Conservation (phyloP, 2,888 invertebrate species). For the Crepidodera aurea region DNA sequence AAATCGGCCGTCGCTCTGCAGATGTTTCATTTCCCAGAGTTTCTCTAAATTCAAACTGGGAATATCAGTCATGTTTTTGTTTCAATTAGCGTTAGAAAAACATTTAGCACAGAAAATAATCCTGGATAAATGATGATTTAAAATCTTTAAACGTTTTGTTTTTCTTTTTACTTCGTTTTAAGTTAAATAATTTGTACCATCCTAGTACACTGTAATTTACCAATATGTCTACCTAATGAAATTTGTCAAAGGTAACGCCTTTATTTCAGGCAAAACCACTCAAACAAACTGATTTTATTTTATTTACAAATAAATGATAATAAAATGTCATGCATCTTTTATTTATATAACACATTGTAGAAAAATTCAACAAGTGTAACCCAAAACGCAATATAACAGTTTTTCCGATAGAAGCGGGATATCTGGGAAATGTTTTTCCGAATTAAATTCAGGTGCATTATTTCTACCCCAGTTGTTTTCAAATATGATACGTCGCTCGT, state of each 20-base stretch:
- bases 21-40: slow-evolving; percentile 3
- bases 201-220: too few species aligned
- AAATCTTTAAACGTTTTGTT: not conserved
- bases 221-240: too few species aligned
- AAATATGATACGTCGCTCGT: not conserved
- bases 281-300: too few species aligned
- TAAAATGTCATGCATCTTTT: too few species aligned
- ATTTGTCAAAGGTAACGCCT: too few species aligned
- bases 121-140: not conserved
- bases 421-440: slow-evolving; percentile 5
- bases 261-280: too few species aligned
- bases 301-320: too few species aligned
- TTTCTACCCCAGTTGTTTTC: slow-evolving; percentile 1
- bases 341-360: too few species aligned
- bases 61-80: slow-evolving; percentile 1
- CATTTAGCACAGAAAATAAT: not conserved
- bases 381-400: not conserved
- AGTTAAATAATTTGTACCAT: too few species aligned
- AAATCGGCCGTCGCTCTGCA: not conserved
- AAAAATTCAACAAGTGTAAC: slow-evolving; percentile 10
- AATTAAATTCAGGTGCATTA: slow-evolving; percentile 3
- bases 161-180: too few species aligned
- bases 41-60: not conserved
- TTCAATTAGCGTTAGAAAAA: slow-evolving; percentile 1
- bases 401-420: slow-evolving; percentile 4